These are phyloP conservation scores for Circaetus gallicus DNA, from an alignment of 2,113 vertebrate genomes.

Conservation along the genomic window DNA sequence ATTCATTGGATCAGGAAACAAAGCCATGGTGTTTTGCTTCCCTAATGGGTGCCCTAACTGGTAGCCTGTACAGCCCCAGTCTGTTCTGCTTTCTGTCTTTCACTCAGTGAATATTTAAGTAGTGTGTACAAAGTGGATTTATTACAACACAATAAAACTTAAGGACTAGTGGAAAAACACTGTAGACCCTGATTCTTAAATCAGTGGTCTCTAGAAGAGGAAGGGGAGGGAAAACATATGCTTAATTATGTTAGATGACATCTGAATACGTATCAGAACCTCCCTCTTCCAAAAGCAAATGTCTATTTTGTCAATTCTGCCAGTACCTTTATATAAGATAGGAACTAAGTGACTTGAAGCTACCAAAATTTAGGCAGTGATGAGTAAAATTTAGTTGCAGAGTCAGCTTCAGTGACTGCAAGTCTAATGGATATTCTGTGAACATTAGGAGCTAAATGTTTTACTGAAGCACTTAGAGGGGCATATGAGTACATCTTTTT, in stretches of 20 bases:
- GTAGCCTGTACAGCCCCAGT: neutral
- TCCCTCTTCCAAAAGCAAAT: neutral
- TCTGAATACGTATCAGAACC: neutral
- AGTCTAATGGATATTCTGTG: neutral
- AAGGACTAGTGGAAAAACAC: neutral
- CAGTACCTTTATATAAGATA: neutral
- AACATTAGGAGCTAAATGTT: constrained; percentile 1
- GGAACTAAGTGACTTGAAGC: neutral
- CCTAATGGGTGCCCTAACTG: neutral
- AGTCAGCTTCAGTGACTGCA: neutral
- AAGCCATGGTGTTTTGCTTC: neutral
- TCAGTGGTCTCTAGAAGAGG: neutral
- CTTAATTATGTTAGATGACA: neutral
- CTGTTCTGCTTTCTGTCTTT: neutral
- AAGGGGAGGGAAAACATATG: neutral
- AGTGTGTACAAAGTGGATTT: neutral
- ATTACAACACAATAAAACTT: neutral
- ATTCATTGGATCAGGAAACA: constrained; percentile 2
- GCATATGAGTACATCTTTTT: neutral
- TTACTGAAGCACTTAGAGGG: neutral
- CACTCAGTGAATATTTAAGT: neutral
- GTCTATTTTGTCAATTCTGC: neutral
- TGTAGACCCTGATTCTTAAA: neutral
- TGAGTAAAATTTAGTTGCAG: constrained; percentile 12
- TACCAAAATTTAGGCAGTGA: neutral